phyloP scores from a whole-genome alignment of 2,797 vertebrate species.

The Pseudochirops corinnae region DNA sequence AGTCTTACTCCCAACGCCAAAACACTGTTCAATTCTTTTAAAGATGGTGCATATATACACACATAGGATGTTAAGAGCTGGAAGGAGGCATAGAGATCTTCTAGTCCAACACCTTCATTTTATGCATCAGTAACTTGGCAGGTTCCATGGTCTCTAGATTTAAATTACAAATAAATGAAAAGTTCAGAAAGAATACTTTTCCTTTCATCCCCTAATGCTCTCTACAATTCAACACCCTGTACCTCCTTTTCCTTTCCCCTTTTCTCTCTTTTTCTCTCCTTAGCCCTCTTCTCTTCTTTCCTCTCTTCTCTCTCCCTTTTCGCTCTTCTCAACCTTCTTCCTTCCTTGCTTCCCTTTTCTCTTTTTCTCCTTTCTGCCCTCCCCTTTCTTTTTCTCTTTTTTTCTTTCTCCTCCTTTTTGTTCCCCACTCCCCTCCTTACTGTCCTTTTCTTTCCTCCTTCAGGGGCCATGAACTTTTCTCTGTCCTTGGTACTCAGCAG shows the following conservation, averaged over 20 bases:
- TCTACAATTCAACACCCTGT: not conserved
- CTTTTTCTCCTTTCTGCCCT: not conserved
- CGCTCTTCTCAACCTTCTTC: not conserved
- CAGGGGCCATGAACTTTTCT: not conserved
- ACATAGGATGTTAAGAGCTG: not conserved
- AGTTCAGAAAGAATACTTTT: not conserved
- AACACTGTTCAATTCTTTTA: not conserved
- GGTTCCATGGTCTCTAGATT: not conserved
- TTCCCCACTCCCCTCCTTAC: not conserved
- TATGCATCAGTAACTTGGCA: not conserved
- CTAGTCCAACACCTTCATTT: not conserved
- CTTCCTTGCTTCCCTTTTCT: not conserved
- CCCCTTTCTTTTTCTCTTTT: not conserved
- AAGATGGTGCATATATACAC: not conserved
- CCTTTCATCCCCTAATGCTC: not conserved
- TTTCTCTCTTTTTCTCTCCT: not conserved
- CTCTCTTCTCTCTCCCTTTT: not conserved
- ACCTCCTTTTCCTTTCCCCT: not conserved
- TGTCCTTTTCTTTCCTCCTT: not conserved
- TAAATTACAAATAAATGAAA: not conserved
- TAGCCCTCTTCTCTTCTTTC: not conserved
- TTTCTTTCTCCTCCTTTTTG: not conserved
- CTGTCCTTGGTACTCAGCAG: not conserved
- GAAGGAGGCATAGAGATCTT: not conserved
- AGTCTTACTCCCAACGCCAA: constrained; percentile 58